Evolutionary conservation across 2,797 vertebrate species (phyloP).

Genomic region (Gymnoscopelus braueri): DNA sequence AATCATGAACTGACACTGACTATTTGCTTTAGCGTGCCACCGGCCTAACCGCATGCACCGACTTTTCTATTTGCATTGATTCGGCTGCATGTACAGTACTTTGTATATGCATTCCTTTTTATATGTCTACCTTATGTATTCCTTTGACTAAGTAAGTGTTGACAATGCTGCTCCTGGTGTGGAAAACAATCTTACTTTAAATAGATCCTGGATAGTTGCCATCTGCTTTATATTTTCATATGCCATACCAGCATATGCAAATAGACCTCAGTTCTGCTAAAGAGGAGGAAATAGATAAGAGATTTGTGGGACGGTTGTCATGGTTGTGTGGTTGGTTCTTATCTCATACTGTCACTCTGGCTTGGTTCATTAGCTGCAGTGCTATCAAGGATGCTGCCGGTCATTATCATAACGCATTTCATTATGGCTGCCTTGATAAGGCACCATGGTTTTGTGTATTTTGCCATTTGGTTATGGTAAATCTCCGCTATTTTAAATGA

Average conservation of each 20-base stretch:
- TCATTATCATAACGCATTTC: slow-evolving; percentile 59
- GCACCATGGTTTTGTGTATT: slow-evolving; percentile 57
- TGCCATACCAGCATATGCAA: slow-evolving; percentile 59
- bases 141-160: slow-evolving; percentile 54
- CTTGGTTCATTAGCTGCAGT: slow-evolving; percentile 65
- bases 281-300: slow-evolving; percentile 58
- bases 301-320: slow-evolving; percentile 65
- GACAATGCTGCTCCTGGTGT: slow-evolving; percentile 74
- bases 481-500: slow-evolving; percentile 7
- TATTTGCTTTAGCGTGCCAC: slow-evolving; percentile 52
- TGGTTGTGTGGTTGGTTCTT: slow-evolving; percentile 61
- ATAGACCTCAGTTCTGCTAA: slow-evolving; percentile 58
- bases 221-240: slow-evolving; percentile 54
- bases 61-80: slow-evolving; percentile 40
- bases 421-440: slow-evolving; percentile 57
- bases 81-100: slow-evolving; percentile 69
- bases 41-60: slow-evolving; percentile 68
- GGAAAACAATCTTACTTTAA: slow-evolving; percentile 51
- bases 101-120: slow-evolving; percentile 62
- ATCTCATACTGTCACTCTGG: slow-evolving; percentile 59
- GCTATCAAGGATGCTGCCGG: slow-evolving; percentile 49
- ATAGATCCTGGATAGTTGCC: slow-evolving; percentile 68
- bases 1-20: slow-evolving; percentile 53
- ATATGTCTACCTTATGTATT: slow-evolving; percentile 54
- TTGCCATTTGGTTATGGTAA: slow-evolving; percentile 1